A percentile compares a stretch with the other conserved stretches of the same genome.
Evolutionary conservation across 2,888 invertebrate species (phyloP).

Genomic region (Drosophila macrothrix): DNA sequence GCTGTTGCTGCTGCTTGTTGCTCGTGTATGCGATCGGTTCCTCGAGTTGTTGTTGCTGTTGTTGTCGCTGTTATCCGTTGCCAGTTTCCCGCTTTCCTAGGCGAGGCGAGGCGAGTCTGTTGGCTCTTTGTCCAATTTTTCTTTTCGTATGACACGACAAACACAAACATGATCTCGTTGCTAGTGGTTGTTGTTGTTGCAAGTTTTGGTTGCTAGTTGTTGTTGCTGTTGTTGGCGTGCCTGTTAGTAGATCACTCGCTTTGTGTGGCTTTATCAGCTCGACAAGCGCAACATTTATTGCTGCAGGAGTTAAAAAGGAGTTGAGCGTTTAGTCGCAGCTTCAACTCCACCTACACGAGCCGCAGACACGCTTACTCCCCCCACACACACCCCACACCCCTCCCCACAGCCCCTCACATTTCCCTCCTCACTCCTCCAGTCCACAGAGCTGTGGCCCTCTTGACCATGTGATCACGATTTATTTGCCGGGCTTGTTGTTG

Average conservation of each 20-base stretch:
- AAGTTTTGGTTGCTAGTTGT: conserved; percentile 45
- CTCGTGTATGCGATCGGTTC: conserved; percentile 37
- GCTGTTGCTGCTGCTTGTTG: neutral
- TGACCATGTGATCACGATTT: conserved; percentile 84
- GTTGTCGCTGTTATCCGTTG: conserved; percentile 45
- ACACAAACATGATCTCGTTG: conserved; percentile 80
- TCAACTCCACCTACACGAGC: conserved; percentile 69
- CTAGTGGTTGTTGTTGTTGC: conserved; percentile 49
- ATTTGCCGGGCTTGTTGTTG: conserved; percentile 67
- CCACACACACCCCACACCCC: neutral
- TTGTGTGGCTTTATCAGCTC: conserved; percentile 81
- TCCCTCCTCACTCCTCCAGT: neutral
- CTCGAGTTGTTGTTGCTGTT: conserved; percentile 40
- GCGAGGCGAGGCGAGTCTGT: conserved; percentile 34
- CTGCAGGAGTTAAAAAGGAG: conserved; percentile 73
- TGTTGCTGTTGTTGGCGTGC: conserved; percentile 62
- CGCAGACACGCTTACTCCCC: conserved; percentile 13
- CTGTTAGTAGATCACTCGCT: conserved; percentile 81
- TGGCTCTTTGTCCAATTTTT: conserved; percentile 65
- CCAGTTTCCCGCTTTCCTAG: conserved; percentile 28
- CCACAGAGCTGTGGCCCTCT: conserved; percentile 60
- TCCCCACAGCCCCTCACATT: neutral
- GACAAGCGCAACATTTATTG: conserved; percentile 77
- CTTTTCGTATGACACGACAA: conserved; percentile 80
- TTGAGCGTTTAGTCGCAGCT: conserved; percentile 62